Base-by-base conservation (phyloP, 1,140 invertebrate genomes). In the Pogonognathellus flavescens region DNA sequence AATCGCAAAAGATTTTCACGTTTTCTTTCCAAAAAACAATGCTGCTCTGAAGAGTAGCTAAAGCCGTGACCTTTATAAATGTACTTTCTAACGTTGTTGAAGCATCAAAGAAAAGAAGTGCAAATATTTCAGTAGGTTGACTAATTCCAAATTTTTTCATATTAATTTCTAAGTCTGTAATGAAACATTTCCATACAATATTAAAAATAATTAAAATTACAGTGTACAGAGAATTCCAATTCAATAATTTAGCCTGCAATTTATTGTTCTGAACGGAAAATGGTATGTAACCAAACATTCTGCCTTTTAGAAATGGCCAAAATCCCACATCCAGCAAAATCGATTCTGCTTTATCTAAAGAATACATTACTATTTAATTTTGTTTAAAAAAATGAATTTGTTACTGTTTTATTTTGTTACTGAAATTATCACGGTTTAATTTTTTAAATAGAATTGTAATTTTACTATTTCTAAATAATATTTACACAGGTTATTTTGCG, bases 21-120 rank as follows among this genome's bases (percentile, higher is more conserved):
- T 49, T 49, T 76, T 76, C 41, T 18, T 76, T 25, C 70, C 70
- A 76, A 16, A 76, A 76, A n/a, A 14, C 9, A 76, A 50, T 16
- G 5, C 14, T 76, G 16, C 49, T 41, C 0, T 0, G 16, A 2
- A 76, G 14, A 1, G 14, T 3, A 4, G 41, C 5, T 1, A 76
- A 31, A 5, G 25, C 14, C 0, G 49, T 18, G 41, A n/a, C 5
- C 49, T 76, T 76, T 20, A 76, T 41, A 9, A 13, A 8, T 11
- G 70, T 31, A 9, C n/a, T n/a, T n/a, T 18, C 49, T 16, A 18
- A 11, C 0, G n/a, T 76, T n/a, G 41, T n/a, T 16, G 31, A n/a
- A 4, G 11, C 49, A 8, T 5, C 31, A 14, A 76, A 76, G 0
- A 76, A 50, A 10, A 76, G 18, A 18, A 76, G 41, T 1, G 70